Evolutionary conservation across 2,113 vertebrate genomes (phyloP).

Genomic region (Mus spicilegus): DNA sequence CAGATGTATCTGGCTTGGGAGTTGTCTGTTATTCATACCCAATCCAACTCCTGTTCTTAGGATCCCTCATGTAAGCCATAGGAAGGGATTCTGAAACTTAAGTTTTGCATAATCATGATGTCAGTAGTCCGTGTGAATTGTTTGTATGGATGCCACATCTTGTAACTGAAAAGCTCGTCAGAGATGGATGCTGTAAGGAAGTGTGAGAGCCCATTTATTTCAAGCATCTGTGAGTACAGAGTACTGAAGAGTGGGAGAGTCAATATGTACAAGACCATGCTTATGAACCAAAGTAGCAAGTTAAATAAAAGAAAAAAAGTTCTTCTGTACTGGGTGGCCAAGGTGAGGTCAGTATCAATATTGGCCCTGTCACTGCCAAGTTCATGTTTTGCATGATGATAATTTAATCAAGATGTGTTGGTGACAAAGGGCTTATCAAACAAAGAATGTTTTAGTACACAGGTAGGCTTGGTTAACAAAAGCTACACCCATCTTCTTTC

Average conservation of each 20-base stretch:
- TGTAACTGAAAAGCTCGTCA: conserved; percentile 1
- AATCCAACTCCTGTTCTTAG: background rate
- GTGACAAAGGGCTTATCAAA: conserved; percentile 74
- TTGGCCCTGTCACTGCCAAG: conserved; percentile 67
- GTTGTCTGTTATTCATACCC: background rate
- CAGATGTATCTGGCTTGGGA: background rate
- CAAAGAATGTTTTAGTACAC: conserved; percentile 58
- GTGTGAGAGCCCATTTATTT: conserved; percentile 39
- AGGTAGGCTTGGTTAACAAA: conserved; percentile 68
- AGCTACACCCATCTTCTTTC: conserved; percentile 49
- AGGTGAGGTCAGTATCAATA: conserved; percentile 87
- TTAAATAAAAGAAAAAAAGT: conserved; percentile 70
- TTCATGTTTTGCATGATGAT: conserved; percentile 77
- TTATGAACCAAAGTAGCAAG: conserved; percentile 71
- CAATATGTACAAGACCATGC: conserved; percentile 75
- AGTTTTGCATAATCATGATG: conserved; percentile 38
- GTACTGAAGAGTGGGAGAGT: conserved; percentile 53
- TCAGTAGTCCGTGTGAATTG: background rate
- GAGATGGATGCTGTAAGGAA: conserved; percentile 66
- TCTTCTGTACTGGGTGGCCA: conserved; percentile 67
- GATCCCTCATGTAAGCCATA: background rate
- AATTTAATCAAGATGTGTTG: conserved; percentile 73
- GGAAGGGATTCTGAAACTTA: background rate
- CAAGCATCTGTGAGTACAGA: conserved; percentile 59
- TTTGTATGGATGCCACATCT: background rate